Evolutionary conservation across 2,113 vertebrate genomes (phyloP).

Genomic region (Hippolais icterina): DNA sequence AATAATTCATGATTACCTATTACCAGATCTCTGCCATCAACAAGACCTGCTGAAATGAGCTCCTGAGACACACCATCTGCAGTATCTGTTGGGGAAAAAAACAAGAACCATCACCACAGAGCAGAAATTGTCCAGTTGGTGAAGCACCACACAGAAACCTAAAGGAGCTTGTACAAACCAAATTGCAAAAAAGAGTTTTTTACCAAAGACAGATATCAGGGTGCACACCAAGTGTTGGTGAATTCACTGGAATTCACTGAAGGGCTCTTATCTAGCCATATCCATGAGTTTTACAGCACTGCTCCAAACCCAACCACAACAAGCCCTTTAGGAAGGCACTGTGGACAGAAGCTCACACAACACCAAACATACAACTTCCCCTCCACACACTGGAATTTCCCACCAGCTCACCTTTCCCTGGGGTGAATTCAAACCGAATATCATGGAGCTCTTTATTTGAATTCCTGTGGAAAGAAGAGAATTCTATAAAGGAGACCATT

Average conservation of each 20-base stretch:
- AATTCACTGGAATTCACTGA: neutral
- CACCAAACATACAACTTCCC: neutral
- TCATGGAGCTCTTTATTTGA: slow-evolving; percentile 98
- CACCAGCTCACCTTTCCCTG: slow-evolving; percentile 87
- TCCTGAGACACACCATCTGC: slow-evolving; percentile 98
- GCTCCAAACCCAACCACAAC: neutral
- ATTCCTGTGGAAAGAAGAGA: slow-evolving; percentile 80
- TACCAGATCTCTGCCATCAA: slow-evolving; percentile 94
- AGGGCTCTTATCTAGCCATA: neutral
- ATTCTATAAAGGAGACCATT: neutral
- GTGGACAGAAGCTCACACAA: neutral
- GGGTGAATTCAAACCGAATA: slow-evolving; percentile 97
- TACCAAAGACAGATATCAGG: neutral
- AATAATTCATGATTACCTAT: slow-evolving; percentile 80
- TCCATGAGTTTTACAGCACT: neutral
- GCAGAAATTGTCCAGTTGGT: neutral
- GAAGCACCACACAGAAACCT: neutral
- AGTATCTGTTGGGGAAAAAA: slow-evolving; percentile 82
- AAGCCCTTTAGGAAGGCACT: neutral
- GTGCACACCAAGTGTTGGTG: neutral
- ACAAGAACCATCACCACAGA: neutral
- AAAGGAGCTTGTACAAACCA: neutral
- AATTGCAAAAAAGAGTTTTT: neutral
- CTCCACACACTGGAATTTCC: neutral
- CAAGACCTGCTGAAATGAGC: slow-evolving; percentile 95